These are phyloP conservation scores for Australoheros facetus DNA, from an alignment of 2,797 vertebrate genomes.

Conservation along the genomic window DNA sequence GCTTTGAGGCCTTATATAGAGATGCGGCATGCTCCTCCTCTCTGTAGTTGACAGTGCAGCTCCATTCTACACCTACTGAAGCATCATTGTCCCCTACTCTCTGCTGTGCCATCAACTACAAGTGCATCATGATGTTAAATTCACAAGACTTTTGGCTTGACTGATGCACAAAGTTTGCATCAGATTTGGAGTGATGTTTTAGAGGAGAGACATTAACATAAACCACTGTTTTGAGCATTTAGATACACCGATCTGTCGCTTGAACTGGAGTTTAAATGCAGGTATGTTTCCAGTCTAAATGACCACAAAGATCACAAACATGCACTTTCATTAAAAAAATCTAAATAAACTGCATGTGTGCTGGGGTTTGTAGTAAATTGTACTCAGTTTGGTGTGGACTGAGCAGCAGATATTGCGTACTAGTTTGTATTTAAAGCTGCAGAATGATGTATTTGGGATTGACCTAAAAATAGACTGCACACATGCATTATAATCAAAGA, in stretches of 20 bases:
- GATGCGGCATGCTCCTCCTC: constrained; percentile 87
- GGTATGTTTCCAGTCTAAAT: too few species aligned
- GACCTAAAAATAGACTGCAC: not conserved
- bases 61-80: constrained; percentile 74
- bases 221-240: not conserved
- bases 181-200: not conserved
- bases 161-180: not conserved
- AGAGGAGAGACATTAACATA: not conserved
- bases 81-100: constrained; percentile 81
- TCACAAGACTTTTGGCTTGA: not conserved
- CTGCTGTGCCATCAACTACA: not conserved
- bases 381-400: not conserved
- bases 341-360: too few species aligned
- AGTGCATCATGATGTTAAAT: not conserved
- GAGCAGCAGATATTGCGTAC: constrained; percentile 9
- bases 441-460: not conserved
- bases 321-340: not conserved
- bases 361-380: too few species aligned
- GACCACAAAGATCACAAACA: too few species aligned
- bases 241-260: not conserved
- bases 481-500: not conserved
- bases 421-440: constrained; percentile 27
- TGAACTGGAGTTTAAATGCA: not conserved
- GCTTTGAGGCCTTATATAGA: constrained; percentile 90
- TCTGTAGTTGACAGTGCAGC: constrained; percentile 62